phyloP scores from a whole-genome alignment of 2,888 invertebrate genomes.

The Andrena trimmerana region DNA sequence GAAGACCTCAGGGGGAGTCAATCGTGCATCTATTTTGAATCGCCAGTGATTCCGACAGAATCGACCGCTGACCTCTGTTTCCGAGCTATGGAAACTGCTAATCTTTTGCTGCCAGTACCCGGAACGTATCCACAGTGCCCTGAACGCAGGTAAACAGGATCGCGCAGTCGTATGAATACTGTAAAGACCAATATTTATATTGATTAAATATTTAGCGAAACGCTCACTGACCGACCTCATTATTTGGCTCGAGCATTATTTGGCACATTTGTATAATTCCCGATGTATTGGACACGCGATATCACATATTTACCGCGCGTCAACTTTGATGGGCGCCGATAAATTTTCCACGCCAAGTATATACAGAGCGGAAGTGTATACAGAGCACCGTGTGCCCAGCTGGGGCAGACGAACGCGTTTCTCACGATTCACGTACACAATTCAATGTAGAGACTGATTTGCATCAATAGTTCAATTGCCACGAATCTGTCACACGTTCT shows the following conservation, averaged over 20 bases:
- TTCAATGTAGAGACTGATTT: neutral
- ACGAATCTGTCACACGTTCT: no score
- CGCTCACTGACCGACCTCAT: neutral
- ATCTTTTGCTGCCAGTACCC: no score
- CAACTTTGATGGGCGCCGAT: constrained; percentile 53
- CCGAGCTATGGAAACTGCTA: no score
- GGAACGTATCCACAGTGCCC: neutral
- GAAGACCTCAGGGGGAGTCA: neutral
- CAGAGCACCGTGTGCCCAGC: constrained; percentile 2
- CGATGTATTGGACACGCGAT: constrained; percentile 26
- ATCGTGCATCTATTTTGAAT: no score
- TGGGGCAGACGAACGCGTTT: constrained; percentile 8
- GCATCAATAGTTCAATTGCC: neutral
- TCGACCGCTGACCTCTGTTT: neutral
- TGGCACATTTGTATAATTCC: constrained; percentile 14
- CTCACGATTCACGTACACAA: constrained; percentile 23
- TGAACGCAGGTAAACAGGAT: neutral
- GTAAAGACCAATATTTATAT: neutral
- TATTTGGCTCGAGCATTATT: neutral
- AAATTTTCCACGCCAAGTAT: constrained; percentile 32
- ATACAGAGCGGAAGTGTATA: constrained; percentile 9
- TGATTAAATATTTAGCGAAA: constrained; percentile 12
- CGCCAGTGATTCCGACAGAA: no score
- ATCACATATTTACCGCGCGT: constrained; percentile 43
- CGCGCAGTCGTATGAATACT: neutral